These are phyloP conservation scores for Zosterops borbonicus DNA, from an alignment of 2,113 vertebrate genomes.

Conservation along the genomic window DNA sequence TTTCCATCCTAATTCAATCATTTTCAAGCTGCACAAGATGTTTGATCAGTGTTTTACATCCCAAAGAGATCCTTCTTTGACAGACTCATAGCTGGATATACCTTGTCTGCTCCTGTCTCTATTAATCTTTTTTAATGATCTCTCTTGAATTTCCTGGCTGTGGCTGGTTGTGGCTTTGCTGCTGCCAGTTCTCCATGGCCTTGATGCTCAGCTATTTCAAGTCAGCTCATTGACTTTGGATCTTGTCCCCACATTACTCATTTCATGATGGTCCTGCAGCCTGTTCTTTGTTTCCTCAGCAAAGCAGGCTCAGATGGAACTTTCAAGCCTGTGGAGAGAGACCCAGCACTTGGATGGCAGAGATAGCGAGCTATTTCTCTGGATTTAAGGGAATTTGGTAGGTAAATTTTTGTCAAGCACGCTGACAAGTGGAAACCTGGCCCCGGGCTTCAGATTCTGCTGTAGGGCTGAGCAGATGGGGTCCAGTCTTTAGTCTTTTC, in stretches of 20 bases:
- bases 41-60: not conserved
- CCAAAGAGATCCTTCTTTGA: not conserved
- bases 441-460: not conserved
- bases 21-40: not conserved
- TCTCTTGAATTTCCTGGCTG: not conserved
- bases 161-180: not conserved
- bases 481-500: not conserved
- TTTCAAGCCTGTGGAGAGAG: not conserved
- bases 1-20: not conserved
- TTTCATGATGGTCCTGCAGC: not conserved
- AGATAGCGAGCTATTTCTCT: not conserved
- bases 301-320: not conserved
- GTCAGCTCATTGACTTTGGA: not conserved
- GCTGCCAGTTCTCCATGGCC: not conserved
- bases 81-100: not conserved
- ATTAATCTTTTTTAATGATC: not conserved
- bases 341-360: not conserved
- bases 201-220: not conserved
- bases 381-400: not conserved
- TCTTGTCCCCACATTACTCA: not conserved
- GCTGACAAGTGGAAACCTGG: not conserved
- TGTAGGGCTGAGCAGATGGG: not conserved
- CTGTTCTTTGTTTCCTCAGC: not conserved
- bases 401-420: not conserved
- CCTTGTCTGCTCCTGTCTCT: not conserved